Evolutionary conservation across 2,888 invertebrate species (phyloP).

Genomic region (Coleophora deauratella): DNA sequence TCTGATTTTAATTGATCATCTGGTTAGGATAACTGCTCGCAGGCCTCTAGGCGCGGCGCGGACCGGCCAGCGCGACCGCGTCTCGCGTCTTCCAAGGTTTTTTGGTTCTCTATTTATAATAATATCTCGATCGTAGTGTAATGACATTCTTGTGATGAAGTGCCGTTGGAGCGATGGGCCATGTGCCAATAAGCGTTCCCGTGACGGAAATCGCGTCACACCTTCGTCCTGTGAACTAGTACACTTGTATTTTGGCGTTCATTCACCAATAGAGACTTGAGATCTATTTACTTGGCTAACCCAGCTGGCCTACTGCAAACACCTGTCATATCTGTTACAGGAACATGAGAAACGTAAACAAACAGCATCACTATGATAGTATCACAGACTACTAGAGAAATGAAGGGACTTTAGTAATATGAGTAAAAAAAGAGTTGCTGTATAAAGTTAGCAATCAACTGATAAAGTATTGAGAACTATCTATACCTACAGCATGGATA

Average conservation of each 20-base stretch:
- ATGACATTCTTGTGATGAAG: slow-evolving; percentile 71
- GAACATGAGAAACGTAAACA: too few species aligned
- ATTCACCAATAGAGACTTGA: neutral
- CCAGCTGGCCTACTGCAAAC: too few species aligned
- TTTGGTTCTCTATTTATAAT: slow-evolving; percentile 68
- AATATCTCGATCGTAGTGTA: slow-evolving; percentile 63
- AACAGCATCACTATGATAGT: neutral
- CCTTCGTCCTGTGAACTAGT: too few species aligned
- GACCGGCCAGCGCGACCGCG: neutral
- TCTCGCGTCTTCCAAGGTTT: slow-evolving; percentile 57
- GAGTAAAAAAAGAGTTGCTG: too few species aligned
- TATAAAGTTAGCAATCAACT: too few species aligned
- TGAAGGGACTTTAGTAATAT: too few species aligned
- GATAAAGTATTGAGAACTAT: too few species aligned
- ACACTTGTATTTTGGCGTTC: too few species aligned
- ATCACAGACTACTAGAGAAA: neutral
- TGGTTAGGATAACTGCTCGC: slow-evolving; percentile 34
- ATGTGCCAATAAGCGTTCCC: slow-evolving; percentile 65
- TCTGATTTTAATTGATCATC: slow-evolving; percentile 51
- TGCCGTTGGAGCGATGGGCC: slow-evolving; percentile 66
- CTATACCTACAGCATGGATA: too few species aligned
- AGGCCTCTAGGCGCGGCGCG: slow-evolving; percentile 28
- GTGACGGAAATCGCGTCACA: slow-evolving; percentile 48
- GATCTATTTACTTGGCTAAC: too few species aligned
- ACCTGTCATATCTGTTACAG: slow-evolving; percentile 4